These are phyloP conservation scores for Triplophysa rosa DNA, from an alignment of 2,113 vertebrate genomes.

Conservation along the genomic window DNA sequence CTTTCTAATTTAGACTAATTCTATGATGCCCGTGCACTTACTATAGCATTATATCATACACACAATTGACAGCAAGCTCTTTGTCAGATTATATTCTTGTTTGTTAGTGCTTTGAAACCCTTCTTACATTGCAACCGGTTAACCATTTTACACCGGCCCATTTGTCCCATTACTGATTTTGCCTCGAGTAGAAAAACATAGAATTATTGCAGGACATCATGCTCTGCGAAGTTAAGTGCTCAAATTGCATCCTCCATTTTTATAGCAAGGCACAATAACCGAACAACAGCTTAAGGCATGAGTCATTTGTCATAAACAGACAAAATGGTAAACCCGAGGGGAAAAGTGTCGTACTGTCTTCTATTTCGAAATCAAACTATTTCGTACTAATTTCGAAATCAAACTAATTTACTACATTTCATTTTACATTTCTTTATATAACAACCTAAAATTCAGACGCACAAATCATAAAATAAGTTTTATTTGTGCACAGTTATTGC, in stretches of 20 bases:
- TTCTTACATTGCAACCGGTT: not conserved
- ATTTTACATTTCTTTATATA: not conserved
- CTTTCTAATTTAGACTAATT: not conserved
- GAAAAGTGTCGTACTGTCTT: no score
- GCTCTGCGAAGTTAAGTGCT: not conserved
- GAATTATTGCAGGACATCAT: not conserved
- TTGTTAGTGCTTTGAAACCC: not conserved
- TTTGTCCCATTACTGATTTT: constrained; percentile 3
- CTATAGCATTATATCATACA: not conserved
- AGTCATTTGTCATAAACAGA: not conserved
- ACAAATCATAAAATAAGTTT: not conserved
- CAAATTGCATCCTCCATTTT: not conserved
- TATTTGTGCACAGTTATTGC: no score
- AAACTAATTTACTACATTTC: no score
- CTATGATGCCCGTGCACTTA: not conserved
- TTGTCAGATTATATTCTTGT: not conserved
- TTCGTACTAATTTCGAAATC: no score
- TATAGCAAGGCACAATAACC: constrained; percentile 12
- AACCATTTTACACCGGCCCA: constrained; percentile 6
- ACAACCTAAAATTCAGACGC: no score
- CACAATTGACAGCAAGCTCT: not conserved
- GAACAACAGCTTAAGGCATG: not conserved
- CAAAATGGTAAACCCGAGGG: no score
- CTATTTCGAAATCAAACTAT: no score
- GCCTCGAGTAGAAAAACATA: not conserved